A percentile compares a stretch with the other conserved stretches of the same genome.
phyloP scores from a whole-genome alignment of 2,113 vertebrate genomes.

The Osmerus mordax region DNA sequence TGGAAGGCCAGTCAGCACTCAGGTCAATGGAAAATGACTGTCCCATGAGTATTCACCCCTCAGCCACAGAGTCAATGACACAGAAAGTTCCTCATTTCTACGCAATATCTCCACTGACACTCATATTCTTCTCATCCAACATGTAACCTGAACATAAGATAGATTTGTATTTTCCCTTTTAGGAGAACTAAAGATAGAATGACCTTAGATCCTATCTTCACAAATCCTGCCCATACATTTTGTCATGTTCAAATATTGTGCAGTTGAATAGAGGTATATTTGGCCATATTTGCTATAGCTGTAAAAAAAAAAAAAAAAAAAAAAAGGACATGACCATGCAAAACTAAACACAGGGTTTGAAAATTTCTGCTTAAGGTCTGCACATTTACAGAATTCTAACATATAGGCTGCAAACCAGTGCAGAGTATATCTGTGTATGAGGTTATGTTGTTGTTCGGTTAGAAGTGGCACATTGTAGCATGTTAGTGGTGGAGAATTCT shows the following conservation, averaged over 20 bases:
- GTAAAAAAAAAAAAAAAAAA: no score
- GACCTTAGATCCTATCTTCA: background rate
- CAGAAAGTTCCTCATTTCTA: background rate
- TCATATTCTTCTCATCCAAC: background rate
- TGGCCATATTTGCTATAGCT: no score
- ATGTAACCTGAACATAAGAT: background rate
- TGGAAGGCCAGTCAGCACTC: background rate
- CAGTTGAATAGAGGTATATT: no score
- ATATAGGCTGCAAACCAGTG: background rate
- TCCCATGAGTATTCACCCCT: background rate
- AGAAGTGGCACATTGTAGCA: background rate
- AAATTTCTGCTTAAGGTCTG: background rate
- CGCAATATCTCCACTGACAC: background rate
- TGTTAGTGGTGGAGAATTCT: no score
- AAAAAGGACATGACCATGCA: no score
- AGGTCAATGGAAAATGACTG: no score
- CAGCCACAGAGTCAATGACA: background rate
- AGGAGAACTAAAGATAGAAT: background rate
- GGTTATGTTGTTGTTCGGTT: background rate
- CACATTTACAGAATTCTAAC: constrained; percentile 1
- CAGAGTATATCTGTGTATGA: background rate
- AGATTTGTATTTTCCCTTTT: background rate
- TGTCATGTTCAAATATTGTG: no score
- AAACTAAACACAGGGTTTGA: background rate
- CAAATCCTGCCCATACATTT: background rate